A percentile compares a stretch with the other conserved stretches of the same genome.
These are phyloP conservation scores for Harmothoe impar DNA, from an alignment of 2,888 invertebrate species.

Conservation along the genomic window DNA sequence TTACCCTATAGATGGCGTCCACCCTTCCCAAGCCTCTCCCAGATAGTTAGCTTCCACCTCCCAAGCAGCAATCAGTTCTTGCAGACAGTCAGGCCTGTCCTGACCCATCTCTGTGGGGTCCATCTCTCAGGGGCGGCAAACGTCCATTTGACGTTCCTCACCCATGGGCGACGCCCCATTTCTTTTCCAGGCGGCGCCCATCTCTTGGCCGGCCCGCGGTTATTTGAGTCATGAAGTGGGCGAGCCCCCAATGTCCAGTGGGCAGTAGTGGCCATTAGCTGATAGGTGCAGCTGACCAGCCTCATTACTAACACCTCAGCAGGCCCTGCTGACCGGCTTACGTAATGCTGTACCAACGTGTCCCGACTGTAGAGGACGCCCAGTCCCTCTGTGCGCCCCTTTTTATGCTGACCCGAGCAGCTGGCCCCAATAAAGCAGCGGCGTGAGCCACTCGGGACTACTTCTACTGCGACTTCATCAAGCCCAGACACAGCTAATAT, in stretches of 20 bases:
- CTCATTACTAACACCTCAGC: conserved; percentile 24
- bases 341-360: conserved; percentile 27
- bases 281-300: conserved; percentile 45
- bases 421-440: background rate
- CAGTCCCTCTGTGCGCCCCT: background rate
- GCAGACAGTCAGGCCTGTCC: no score
- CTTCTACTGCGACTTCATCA: background rate
- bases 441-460: background rate
- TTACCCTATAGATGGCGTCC: no score
- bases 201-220: background rate
- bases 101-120: no score
- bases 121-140: no score
- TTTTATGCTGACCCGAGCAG: background rate
- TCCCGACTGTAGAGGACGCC: background rate
- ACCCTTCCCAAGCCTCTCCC: no score
- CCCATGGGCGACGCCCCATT: no score
- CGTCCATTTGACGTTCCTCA: no score
- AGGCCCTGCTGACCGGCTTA: conserved; percentile 24
- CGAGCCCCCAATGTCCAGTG: conserved; percentile 9
- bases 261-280: conserved; percentile 35
- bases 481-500: conserved; percentile 29
- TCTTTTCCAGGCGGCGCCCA: no score
- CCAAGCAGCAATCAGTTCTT: no score
- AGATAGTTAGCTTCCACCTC: no score
- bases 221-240: conserved; percentile 23